A percentile compares a stretch with the other conserved stretches of the same genome.
Conservation (phyloP, 2,113 vertebrate species). For the Chroicocephalus ridibundus region DNA sequence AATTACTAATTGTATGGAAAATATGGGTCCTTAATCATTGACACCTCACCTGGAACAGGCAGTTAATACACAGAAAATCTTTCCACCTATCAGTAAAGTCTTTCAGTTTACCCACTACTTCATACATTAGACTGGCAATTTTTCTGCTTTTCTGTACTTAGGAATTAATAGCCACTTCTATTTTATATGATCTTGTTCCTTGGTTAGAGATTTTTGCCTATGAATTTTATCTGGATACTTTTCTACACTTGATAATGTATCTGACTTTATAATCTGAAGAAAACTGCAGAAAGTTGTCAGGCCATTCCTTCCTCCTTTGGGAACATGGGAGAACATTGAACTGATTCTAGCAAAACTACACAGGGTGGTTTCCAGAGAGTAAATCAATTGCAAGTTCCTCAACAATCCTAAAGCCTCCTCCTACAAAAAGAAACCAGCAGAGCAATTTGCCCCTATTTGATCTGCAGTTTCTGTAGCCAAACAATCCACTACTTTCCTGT, state of each 20-base stretch:
- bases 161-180: background rate
- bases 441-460: background rate
- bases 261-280: background rate
- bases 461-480: background rate
- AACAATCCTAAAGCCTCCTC: background rate
- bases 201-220: background rate
- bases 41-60: background rate
- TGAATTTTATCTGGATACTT: background rate
- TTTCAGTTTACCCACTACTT: background rate
- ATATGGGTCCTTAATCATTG: background rate
- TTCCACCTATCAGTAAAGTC: background rate
- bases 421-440: background rate
- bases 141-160: background rate
- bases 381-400: background rate
- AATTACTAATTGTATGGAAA: background rate
- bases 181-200: background rate
- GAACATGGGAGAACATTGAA: background rate
- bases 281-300: background rate
- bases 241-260: background rate
- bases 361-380: background rate
- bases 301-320: background rate
- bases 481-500: background rate
- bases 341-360: background rate
- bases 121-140: background rate
- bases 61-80: background rate